These are phyloP conservation scores for Flexamia atlantica DNA, from an alignment of 2,888 invertebrate species.

Conservation along the genomic window DNA sequence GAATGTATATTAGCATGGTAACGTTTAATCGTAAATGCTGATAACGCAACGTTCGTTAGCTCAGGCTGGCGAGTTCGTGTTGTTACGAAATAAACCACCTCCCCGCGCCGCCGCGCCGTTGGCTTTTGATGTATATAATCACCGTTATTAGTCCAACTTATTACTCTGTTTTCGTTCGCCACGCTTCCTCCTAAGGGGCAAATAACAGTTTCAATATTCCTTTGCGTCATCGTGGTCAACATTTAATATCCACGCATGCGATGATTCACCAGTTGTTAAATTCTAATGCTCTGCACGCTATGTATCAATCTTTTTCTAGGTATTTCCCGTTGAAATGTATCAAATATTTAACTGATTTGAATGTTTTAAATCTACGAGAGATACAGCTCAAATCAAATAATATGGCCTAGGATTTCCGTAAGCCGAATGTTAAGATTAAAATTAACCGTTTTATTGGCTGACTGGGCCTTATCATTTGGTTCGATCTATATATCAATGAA, in stretches of 20 bases:
- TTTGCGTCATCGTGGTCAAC: background rate
- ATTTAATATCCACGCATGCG: no score
- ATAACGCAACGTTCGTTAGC: background rate
- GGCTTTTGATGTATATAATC: conserved; percentile 10
- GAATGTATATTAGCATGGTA: no score
- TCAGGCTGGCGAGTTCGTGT: background rate
- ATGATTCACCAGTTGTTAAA: no score
- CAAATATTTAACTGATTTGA: background rate
- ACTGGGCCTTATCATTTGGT: no score
- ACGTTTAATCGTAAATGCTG: background rate
- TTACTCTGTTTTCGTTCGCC: conserved; percentile 4
- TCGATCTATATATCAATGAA: no score
- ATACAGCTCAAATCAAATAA: no score
- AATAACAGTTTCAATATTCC: background rate
- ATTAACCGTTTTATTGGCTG: no score
- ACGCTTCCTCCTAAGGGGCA: background rate
- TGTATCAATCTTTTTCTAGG: no score
- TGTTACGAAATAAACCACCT: conserved; percentile 6
- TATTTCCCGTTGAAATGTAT: background rate
- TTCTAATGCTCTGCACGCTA: no score
- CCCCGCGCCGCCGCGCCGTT: background rate
- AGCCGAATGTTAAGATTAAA: no score
- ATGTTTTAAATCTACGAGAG: background rate
- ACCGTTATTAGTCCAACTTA: conserved; percentile 12
- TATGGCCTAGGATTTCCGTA: no score